These are phyloP conservation scores for Vanessa tameamea DNA, from an alignment of 1,140 invertebrate genomes.

Conservation along the genomic window DNA sequence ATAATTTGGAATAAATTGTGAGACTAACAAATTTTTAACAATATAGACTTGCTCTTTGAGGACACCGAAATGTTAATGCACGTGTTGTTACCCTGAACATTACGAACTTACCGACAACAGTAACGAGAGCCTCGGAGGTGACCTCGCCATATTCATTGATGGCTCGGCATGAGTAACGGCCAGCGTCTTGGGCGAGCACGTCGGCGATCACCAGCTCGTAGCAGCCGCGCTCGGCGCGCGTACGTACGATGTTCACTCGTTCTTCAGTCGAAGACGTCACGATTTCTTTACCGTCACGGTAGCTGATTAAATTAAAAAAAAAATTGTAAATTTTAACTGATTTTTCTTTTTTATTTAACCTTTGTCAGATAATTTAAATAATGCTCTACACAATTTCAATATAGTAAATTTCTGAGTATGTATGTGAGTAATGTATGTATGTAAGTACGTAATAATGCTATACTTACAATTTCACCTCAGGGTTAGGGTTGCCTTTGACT, in stretches of 20 bases:
- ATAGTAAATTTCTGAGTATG: no score
- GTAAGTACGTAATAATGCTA: not conserved
- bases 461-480: conserved; percentile 92
- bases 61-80: no score
- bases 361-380: no score
- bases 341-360: no score
- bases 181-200: conserved; percentile 90
- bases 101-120: conserved; percentile 85
- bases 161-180: conserved; percentile 93
- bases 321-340: not conserved
- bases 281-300: conserved; percentile 90
- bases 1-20: no score
- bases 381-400: no score
- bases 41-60: no score
- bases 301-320: conserved; percentile 81
- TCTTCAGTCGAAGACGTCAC: conserved; percentile 80
- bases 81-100: no score
- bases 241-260: conserved; percentile 87
- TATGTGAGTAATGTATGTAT: no score
- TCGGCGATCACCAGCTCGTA: conserved; percentile 95
- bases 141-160: conserved; percentile 91
- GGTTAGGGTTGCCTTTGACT: conserved; percentile 92
- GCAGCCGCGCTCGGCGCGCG: conserved; percentile 90
- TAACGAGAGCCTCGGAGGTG: conserved; percentile 87
- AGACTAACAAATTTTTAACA: no score